Evolutionary conservation across 2,888 invertebrate genomes (phyloP), one percentile per base, ranked within the genome.

Genomic region (Patella depressa): DNA sequence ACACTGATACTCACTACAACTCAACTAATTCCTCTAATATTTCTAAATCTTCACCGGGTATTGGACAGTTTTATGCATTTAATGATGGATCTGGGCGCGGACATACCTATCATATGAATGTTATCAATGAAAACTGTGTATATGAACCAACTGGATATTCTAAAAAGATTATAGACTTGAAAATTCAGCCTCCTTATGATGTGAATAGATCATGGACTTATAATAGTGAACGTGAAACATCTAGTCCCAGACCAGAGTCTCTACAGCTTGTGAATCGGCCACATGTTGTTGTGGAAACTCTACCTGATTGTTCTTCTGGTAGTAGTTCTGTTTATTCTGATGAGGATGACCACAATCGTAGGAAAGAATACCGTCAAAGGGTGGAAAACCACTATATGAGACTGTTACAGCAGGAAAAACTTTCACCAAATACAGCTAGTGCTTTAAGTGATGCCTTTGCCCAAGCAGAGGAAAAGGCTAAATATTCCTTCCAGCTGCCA

Each of bases 261-360:
- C 45, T 74, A 17, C 14, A 78, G 9, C 53, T 78, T 11, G 65
- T 65, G 65, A 65, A 65, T 29, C 19, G 57, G 7, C 53, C 54
- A 34, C 55, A 15, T n/a, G 53, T 65, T 17, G 73, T 54, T 65
- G 45, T 53, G 7, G 69, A 29, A 12, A 71, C 73, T 24, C 45
- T 53, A 9, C 45, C 73, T n/a, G 57, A 53, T 70, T 65, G 55
- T 29, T 73, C 71, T 29, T 70, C 70, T 24, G 71, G 71, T n/a
- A 74, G 59, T 74, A 59, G 19, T 34, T 77, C 73, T 53, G 14
- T 53, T 45, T 34, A 82, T 70, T 83, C 81, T 79, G 80, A 82
- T 69, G 87, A 87, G 84, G 89, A 90, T 85, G 86, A 87, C 74
- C 80, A 82, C 70, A 80, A 77, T 54, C 70, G 82, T 29, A 81